Evolutionary conservation across 1,140 invertebrate genomes (phyloP), one percentile per base, ranked within the genome.

Genomic region (Bombus pyrosoma): DNA sequence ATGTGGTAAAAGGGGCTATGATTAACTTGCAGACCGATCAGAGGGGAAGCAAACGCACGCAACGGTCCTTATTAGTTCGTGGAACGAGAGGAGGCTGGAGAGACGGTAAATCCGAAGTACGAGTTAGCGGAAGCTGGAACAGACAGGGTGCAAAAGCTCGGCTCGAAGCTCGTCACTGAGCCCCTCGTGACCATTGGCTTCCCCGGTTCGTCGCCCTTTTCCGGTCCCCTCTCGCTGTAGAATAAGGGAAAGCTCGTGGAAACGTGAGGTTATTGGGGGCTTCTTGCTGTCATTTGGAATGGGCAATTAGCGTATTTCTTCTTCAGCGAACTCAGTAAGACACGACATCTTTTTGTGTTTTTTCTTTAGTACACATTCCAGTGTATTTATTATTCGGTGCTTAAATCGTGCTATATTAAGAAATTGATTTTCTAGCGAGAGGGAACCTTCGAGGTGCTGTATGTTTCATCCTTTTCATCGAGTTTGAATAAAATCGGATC

Each of bases 51-150:
- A 37, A 69, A 62, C 66, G 59, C 76, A 66, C 62, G 41, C 41
- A 75, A 77, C 12, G 25, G 57, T 74, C 62, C 64, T 47, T 73
- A 62, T 89, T 84, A 87, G 76, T 86, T 57, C 32, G 78, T 39
- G 81, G 85, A 62, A 85, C 79, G 79, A 83, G 69, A 72, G 79
- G 74, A 75, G 76, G 68, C 75, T 87, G 86, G 91, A 91, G 89
- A 91, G 87, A 92, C 90, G 89, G 90, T 91, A 86, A 91, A 91
- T 91, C 90, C 87, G 83, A 78, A 69, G 81, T 90, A 78, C 75
- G 91, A 89, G 91, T 89, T 92, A 86, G 91, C 91, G 89, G 86
- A 91, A 91, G 91, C 88, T 89, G 86, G 85, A 92, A 92, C 91
- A 93, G 86, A 93, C 82, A 90, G 83, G 76, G 68, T 83, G 86